Base-by-base conservation (phyloP, 2,888 invertebrate species). In the Macroteleia sp. region DNA sequence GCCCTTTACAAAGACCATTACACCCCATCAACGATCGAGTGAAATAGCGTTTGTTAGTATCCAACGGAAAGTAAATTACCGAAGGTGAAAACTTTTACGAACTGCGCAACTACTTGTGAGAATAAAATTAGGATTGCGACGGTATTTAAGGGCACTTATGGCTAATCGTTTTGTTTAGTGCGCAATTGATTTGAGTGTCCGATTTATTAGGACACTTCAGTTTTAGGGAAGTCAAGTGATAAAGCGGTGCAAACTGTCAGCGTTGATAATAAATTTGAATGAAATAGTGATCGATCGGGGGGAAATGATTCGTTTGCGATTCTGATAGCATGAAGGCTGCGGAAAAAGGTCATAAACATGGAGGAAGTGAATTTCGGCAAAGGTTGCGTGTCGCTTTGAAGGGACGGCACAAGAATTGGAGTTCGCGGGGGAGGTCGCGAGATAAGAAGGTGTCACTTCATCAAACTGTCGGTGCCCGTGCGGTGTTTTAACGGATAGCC, bases 391-490 rank as follows among this genome's bases (percentile, higher is more conserved):
- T 22, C 17, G 22, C n/a, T n/a, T n/a, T n/a, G n/a, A 4, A 44
- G 12, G 30, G 5, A 19, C 28, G 19, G n/a, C 1, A 34, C 2
- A 16, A 14, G 48, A 19, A 19, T 50, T 20, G 3, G 9, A 50
- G 12, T 50, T n/a, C 14, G 19, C 17, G 17, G 22, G 17, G 4
- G 61, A 12, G 48, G 30, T 8, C 5, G 32, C 14, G 20, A 46
- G 41, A 61, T 36, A 67, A 75, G 66, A 74, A 74, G 57, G 75
- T 76, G 75, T 69, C 48, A 50, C 20, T 76, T 61, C 39, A 75
- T 62, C 64, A 50, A 32, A 61, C 46, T 44, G 54, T 20, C 44
- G 17, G 74, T 67, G 42, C 16, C 25, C 16, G 52, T 67, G 74
- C 46, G 74, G 44, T 70, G 54, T 57, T 66, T 70, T 44, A 71